These are phyloP conservation scores for Sebastes trivittatus DNA, from an alignment of 2,797 vertebrate genomes.

Conservation along the genomic window DNA sequence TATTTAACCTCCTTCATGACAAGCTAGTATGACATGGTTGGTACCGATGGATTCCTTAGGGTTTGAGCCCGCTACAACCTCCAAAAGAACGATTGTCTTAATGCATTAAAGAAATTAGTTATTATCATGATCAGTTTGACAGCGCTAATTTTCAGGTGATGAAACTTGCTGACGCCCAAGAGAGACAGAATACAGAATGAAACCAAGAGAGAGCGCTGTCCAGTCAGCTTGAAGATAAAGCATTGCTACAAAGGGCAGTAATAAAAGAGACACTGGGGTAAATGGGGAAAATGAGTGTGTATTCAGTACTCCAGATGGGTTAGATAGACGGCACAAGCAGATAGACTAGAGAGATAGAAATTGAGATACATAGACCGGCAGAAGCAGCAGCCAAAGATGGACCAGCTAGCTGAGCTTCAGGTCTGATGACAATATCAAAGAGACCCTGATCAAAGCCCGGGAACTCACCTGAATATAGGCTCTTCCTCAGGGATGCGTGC, in stretches of 20 bases:
- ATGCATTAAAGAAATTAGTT: no score
- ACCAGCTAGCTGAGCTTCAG: constrained; percentile 51
- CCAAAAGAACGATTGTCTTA: no score
- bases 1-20: no score
- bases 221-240: constrained; percentile 16
- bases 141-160: constrained; percentile 10
- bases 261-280: neutral
- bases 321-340: constrained; percentile 16
- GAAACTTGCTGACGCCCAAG: constrained; percentile 13
- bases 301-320: constrained; percentile 1
- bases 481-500: constrained; percentile 35
- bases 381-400: constrained; percentile 51
- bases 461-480: constrained; percentile 72
- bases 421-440: constrained; percentile 77
- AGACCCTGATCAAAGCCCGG: constrained; percentile 74
- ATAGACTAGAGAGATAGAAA: constrained; percentile 34
- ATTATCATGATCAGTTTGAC: no score
- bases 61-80: no score
- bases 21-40: no score
- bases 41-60: no score
- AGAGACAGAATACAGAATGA: constrained; percentile 7
- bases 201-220: neutral
- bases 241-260: neutral
- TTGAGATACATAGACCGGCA: constrained; percentile 38
- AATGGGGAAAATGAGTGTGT: neutral